Conservation (phyloP, 2,113 vertebrate genomes). For the Amphiprion percula region DNA sequence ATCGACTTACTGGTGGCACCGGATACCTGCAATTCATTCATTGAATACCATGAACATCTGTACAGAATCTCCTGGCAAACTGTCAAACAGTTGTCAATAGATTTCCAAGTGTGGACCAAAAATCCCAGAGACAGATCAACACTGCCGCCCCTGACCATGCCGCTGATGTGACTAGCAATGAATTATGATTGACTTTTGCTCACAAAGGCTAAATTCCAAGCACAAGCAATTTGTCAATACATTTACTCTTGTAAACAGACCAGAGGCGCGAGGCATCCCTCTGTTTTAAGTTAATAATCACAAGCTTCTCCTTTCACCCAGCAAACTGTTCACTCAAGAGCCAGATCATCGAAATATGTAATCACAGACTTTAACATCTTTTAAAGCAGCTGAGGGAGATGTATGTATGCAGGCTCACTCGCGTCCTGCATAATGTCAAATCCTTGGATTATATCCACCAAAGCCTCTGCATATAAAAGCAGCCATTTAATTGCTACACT, state of each 20-base stretch:
- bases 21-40: background rate
- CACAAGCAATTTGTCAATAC: background rate
- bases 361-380: constrained; percentile 49
- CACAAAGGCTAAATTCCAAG: constrained; percentile 1
- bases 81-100: too few species aligned
- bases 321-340: constrained; percentile 17
- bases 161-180: background rate
- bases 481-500: constrained; percentile 58
- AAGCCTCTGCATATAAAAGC: constrained; percentile 69
- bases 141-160: too few species aligned
- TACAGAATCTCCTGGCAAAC: background rate
- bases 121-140: background rate
- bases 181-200: background rate
- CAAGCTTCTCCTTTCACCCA: constrained; percentile 39
- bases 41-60: too few species aligned
- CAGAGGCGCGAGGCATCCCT: constrained; percentile 11
- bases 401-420: constrained; percentile 41
- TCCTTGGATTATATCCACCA: constrained; percentile 81
- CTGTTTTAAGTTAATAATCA: constrained; percentile 5
- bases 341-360: constrained; percentile 44
- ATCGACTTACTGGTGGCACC: background rate
- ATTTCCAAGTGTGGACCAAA: background rate
- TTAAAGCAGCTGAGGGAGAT: constrained; percentile 38
- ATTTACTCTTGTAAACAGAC: constrained; percentile 3
- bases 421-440: constrained; percentile 65